Percentiles rank a stretch among this genome's conserved stretches.
Evolutionary conservation across 2,888 invertebrate species (phyloP).

Genomic region (Melinaea menophilus): DNA sequence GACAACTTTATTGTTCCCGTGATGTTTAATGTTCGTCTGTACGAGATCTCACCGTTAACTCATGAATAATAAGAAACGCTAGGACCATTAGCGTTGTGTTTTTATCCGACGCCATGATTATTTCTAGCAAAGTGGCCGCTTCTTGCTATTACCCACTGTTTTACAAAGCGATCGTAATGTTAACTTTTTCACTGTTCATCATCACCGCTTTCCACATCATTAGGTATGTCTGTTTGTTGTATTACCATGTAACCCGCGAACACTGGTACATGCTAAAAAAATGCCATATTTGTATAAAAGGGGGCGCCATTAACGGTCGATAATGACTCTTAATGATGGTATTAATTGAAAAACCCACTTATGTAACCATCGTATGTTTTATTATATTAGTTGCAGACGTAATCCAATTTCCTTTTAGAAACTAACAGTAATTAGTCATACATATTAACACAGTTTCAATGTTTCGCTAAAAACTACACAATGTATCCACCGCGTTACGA

Average conservation of each 20-base stretch:
- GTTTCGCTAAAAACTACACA: conserved; percentile 34
- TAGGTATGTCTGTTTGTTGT: conserved; percentile 42
- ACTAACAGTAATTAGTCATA: conserved; percentile 26
- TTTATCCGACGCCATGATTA: conserved; percentile 69
- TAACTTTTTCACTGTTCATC: conserved; percentile 49
- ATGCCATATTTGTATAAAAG: conserved; percentile 13
- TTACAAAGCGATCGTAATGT: conserved; percentile 61
- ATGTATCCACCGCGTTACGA: conserved; percentile 40
- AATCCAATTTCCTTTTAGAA: conserved; percentile 15
- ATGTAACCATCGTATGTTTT: not conserved
- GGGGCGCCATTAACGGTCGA: conserved; percentile 25
- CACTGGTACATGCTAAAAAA: conserved; percentile 14
- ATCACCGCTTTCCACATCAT: conserved; percentile 63
- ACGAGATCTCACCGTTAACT: conserved; percentile 55
- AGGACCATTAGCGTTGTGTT: conserved; percentile 61
- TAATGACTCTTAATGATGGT: conserved; percentile 12
- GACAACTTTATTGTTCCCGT: conserved; percentile 29
- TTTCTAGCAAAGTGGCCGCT: conserved; percentile 68
- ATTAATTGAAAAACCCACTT: too few species aligned
- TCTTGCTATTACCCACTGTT: conserved; percentile 66
- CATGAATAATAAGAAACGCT: conserved; percentile 67
- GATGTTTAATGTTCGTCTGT: conserved; percentile 35
- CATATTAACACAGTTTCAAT: conserved; percentile 33
- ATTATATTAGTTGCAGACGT: not conserved
- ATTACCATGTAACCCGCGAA: conserved; percentile 15